phyloP scores from a whole-genome alignment of 1,140 invertebrate species.

The Geopemphigus sp. region DNA sequence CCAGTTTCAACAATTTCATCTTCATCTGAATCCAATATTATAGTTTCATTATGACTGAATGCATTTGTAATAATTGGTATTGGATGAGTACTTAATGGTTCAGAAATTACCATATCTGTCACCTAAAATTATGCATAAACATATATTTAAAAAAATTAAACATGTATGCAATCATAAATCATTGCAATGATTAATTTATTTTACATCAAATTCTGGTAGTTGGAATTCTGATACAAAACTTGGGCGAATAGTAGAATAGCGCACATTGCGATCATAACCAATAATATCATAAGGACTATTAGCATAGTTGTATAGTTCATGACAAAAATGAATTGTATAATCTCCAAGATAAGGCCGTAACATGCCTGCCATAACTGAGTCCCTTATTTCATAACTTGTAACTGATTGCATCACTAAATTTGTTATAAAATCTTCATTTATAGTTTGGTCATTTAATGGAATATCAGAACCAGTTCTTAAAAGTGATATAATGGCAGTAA shows the following conservation, averaged over 20 bases:
- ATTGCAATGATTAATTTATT: not conserved
- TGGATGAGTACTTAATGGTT: not conserved
- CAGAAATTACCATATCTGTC: fast-evolving
- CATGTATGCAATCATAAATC: not conserved
- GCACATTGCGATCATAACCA: conserved; percentile 32
- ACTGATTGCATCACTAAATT: conserved; percentile 13
- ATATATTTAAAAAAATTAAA: not conserved
- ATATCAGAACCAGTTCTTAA: not conserved
- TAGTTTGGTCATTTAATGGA: not conserved
- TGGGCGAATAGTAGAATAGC: not conserved
- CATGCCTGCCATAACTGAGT: not conserved
- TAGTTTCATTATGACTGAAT: not conserved
- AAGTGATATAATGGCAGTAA: not conserved
- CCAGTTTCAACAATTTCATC: not conserved
- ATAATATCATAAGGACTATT: conserved; percentile 26
- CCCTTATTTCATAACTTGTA: not conserved
- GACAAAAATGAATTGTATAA: conserved; percentile 5
- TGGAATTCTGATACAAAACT: too few relatives aligned
- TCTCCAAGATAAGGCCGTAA: not conserved
- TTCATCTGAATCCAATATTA: conserved; percentile 23
- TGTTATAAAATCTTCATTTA: not conserved
- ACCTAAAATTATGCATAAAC: not conserved
- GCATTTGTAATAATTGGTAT: not conserved
- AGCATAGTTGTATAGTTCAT: conserved; percentile 32
- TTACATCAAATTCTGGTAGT: not conserved